Evolutionary conservation across 2,113 vertebrate species (phyloP), one percentile per base, ranked within the genome.

Genomic region (Scomber japonicus): DNA sequence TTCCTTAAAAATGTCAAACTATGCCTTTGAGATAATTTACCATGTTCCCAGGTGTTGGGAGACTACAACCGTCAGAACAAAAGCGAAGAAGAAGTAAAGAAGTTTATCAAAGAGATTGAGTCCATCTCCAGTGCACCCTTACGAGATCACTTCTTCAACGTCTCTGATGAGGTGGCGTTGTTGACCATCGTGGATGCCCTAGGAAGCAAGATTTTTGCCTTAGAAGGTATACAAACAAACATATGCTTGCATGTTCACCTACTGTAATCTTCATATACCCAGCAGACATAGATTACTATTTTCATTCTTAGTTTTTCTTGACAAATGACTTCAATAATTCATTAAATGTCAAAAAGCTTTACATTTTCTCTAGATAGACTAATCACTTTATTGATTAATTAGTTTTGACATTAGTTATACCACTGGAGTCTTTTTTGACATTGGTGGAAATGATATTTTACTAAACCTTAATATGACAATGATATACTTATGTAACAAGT

Each of bases 71-170:
- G 98, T 83, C 96, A 96, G 88, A 99, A 97, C 88, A 95, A 97
- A 93, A 97, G 94, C 71, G 67, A 93, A 61, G 95, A 94, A 4
- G 87, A 94, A 2, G 59, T 95, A 19, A 72, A 93, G 21, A 97
- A 95, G 88, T 97, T 99, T 78, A 95, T 98, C 51, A 92, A 96
- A 15, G 97, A 99, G 94, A 99, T 99, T 65, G 94, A 92, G 79
- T 96, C 94, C 15, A 98, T 99, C 67, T 97, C 98, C 78, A 99
- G 97, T 35, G 16, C 92, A 4, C 96, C 96, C 5, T 91, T 94
- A 13, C 95, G 94, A 11, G 97, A 98, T 40, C 98, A 99, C 89
- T 99, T 99, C 94, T 99, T 99, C 94, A 99, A 99, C 13, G 98
- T 99, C 84, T 97, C 97, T 0, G 97, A 99, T 81, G 98, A 99